Evolutionary conservation across 2,797 vertebrate species (phyloP).

Genomic region (Pipistrellus kuhlii): DNA sequence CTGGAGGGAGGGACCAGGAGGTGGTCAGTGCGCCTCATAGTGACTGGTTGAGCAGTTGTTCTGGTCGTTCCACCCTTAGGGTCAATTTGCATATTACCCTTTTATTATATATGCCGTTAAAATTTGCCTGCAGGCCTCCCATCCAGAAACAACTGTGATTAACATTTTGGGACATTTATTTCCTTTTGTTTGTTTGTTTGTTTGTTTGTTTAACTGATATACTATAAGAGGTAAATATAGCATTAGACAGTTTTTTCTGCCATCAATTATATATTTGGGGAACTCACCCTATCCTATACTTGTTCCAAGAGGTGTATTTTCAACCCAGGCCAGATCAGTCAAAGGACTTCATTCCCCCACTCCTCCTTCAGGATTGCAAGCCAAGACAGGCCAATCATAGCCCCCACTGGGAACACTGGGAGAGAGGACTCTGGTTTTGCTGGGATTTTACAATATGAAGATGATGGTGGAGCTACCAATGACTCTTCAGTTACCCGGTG

Average conservation of each 20-base stretch:
- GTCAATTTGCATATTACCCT: too few relatives aligned
- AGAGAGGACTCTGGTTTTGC: not conserved
- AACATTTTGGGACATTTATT: not conserved
- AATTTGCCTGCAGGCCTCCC: not conserved
- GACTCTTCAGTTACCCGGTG: not conserved
- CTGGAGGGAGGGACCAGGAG: too few relatives aligned
- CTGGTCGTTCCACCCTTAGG: too few relatives aligned
- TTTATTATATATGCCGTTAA: not conserved
- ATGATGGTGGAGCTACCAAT: not conserved
- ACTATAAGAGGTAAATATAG: not conserved
- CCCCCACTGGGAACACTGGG: not conserved
- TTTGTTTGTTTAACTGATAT: not conserved
- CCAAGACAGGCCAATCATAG: not conserved
- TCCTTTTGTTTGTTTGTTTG: not conserved
- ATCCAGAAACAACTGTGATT: not conserved
- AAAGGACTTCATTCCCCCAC: not conserved
- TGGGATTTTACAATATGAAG: not conserved
- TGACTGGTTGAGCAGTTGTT: too few relatives aligned
- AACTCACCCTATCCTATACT: not conserved
- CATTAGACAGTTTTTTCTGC: not conserved
- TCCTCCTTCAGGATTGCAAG: not conserved
- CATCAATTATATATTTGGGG: not conserved
- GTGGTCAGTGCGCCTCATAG: too few relatives aligned
- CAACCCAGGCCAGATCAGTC: not conserved
- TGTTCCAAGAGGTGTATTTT: not conserved